Evolutionary conservation across 2,113 vertebrate species (phyloP).

Genomic region (Dryoscopus gambensis): DNA sequence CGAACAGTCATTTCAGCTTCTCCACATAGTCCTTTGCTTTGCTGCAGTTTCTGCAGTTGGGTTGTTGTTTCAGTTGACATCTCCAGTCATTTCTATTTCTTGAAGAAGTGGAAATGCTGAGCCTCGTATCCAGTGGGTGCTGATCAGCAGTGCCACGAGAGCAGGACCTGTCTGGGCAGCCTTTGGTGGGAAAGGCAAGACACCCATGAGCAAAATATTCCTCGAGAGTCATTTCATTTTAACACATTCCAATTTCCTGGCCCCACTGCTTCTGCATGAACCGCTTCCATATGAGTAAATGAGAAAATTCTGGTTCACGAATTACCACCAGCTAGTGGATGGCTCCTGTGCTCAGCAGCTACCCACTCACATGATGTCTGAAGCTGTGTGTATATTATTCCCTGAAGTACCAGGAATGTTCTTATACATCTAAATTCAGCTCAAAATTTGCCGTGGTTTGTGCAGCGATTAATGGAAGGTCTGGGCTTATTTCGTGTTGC

Average conservation of each 20-base stretch:
- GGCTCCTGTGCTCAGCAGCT: background rate
- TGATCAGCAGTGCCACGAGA: background rate
- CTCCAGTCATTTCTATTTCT: background rate
- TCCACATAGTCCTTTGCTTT: background rate
- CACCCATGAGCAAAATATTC: background rate
- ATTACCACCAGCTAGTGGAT: background rate
- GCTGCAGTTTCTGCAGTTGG: background rate
- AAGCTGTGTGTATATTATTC: slow-evolving; percentile 9
- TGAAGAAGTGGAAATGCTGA: background rate
- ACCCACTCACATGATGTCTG: slow-evolving; percentile 45
- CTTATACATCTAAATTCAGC: slow-evolving; percentile 11
- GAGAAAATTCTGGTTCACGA: background rate
- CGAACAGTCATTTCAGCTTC: slow-evolving; percentile 29
- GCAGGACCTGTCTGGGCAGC: background rate
- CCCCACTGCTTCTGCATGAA: background rate
- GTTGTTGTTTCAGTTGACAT: background rate
- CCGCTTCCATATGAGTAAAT: background rate
- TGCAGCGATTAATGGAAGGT: background rate
- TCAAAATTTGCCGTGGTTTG: background rate
- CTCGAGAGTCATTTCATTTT: background rate
- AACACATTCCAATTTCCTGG: background rate
- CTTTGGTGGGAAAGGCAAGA: background rate
- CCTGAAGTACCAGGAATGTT: background rate
- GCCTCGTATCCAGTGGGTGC: fast-evolving
- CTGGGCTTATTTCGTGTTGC: background rate